These are phyloP conservation scores for Microtus ochrogaster DNA, from an alignment of 2,113 vertebrate genomes.

Conservation along the genomic window DNA sequence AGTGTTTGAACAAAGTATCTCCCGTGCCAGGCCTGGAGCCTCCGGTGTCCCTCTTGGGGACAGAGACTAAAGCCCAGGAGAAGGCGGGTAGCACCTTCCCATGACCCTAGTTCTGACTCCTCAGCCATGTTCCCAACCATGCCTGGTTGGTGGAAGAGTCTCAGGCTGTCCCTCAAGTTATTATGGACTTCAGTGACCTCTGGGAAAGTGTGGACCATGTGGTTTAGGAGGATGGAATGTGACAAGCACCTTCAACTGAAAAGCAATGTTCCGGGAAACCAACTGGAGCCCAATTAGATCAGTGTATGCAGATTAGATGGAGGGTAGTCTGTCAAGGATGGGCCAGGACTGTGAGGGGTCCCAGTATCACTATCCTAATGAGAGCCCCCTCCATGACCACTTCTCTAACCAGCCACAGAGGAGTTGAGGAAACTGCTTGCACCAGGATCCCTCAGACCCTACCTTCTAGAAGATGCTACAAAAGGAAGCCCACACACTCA, in stretches of 20 bases:
- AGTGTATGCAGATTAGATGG: background rate
- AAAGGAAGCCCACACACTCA: background rate
- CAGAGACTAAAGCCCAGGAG: background rate
- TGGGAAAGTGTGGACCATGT: background rate
- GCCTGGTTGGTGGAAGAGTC: background rate
- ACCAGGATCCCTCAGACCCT: background rate
- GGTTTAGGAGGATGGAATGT: background rate
- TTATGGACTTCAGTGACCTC: background rate
- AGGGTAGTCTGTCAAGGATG: fast-evolving
- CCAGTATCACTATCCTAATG: background rate
- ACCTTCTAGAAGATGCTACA: background rate
- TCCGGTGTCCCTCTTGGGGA: no score
- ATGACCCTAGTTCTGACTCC: background rate
- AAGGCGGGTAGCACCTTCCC: no score
- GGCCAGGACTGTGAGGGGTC: no score
- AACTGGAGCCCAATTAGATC: background rate
- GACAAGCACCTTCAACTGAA: background rate
- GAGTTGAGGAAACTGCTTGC: background rate
- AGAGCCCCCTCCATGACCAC: background rate
- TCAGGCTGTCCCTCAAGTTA: background rate
- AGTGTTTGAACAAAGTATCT: background rate
- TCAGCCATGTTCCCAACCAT: background rate
- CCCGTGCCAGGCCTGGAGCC: no score
- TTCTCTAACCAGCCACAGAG: background rate
- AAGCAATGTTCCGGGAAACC: background rate